Conservation (phyloP, 2,888 invertebrate species). For the Hesperia comma region DNA sequence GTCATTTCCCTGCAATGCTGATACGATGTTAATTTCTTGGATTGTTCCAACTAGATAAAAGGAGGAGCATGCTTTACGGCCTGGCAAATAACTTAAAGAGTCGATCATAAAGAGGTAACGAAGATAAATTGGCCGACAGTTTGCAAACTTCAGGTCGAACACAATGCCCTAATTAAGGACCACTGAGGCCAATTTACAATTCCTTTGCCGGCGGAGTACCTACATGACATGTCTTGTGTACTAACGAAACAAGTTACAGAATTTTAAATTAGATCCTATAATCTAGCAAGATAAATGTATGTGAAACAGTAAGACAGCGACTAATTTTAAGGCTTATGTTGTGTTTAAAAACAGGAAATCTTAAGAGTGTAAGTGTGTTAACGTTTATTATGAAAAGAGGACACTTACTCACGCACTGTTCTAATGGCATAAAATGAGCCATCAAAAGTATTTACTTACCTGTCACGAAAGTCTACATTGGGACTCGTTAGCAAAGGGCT, state of each 20-base stretch:
- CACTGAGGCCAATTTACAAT: conserved; percentile 22
- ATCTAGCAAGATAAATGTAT: not conserved
- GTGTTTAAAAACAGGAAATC: too few relatives aligned
- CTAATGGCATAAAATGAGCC: too few relatives aligned
- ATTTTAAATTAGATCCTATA: not conserved
- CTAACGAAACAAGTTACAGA: not conserved
- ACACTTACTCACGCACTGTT: too few relatives aligned
- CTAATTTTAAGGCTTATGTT: too few relatives aligned
- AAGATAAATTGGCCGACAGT: conserved; percentile 29
- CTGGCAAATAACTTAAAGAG: conserved; percentile 4
- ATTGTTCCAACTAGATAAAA: not conserved
- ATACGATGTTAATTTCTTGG: conserved; percentile 1
- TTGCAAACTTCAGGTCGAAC: conserved; percentile 16
- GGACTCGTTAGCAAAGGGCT: too few relatives aligned
- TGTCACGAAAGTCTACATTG: too few relatives aligned
- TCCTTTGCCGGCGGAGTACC: conserved; percentile 5
- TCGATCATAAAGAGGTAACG: conserved; percentile 27
- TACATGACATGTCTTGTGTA: conserved; percentile 8
- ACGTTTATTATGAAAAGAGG: too few relatives aligned
- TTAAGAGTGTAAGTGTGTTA: too few relatives aligned
- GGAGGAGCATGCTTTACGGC: not conserved
- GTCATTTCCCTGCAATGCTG: not conserved
- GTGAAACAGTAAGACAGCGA: too few relatives aligned
- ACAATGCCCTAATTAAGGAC: conserved; percentile 34
- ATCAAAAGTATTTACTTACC: too few relatives aligned